A percentile compares a stretch with the other conserved stretches of the same genome.
Evolutionary conservation across 1,140 invertebrate species (phyloP).

Genomic region (Neomicropteryx cornuta): DNA sequence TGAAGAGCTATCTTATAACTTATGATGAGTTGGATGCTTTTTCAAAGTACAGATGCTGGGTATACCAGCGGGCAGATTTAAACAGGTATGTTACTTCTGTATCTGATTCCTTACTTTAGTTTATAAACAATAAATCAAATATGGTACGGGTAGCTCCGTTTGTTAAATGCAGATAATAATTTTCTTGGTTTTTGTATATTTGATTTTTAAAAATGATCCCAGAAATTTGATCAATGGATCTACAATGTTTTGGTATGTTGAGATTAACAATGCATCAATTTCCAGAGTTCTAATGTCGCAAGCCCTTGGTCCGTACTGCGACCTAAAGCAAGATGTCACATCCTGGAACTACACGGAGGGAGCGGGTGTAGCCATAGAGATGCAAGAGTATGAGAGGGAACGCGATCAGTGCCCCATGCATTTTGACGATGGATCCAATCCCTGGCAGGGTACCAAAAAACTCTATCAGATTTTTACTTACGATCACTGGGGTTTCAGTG

Average conservation of each 20-base stretch:
- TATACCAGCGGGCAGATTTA: slow-evolving; percentile 90
- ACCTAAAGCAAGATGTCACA: slow-evolving; percentile 79
- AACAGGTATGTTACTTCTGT: slow-evolving; percentile 47
- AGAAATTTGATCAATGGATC: too few species aligned
- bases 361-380: slow-evolving; percentile 78
- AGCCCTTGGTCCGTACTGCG: slow-evolving; percentile 83
- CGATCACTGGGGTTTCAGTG: slow-evolving; percentile 28
- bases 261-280: too few species aligned
- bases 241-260: too few species aligned
- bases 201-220: too few species aligned
- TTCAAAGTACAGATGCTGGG: slow-evolving; percentile 95
- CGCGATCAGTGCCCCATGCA: slow-evolving; percentile 90
- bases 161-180: too few species aligned
- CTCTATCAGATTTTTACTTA: slow-evolving; percentile 57
- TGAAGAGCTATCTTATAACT: slow-evolving; percentile 93
- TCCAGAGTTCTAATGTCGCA: slow-evolving; percentile 39
- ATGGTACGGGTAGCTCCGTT: too few species aligned
- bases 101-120: too few species aligned
- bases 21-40: slow-evolving; percentile 94
- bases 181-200: too few species aligned
- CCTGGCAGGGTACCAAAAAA: slow-evolving; percentile 65
- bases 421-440: slow-evolving; percentile 85
- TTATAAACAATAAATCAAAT: too few species aligned
- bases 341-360: slow-evolving; percentile 82
- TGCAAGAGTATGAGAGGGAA: slow-evolving; percentile 88